Evolutionary conservation across 2,888 invertebrate species (phyloP), one percentile per base, ranked within the genome.

Genomic region (Drosophila putrida): DNA sequence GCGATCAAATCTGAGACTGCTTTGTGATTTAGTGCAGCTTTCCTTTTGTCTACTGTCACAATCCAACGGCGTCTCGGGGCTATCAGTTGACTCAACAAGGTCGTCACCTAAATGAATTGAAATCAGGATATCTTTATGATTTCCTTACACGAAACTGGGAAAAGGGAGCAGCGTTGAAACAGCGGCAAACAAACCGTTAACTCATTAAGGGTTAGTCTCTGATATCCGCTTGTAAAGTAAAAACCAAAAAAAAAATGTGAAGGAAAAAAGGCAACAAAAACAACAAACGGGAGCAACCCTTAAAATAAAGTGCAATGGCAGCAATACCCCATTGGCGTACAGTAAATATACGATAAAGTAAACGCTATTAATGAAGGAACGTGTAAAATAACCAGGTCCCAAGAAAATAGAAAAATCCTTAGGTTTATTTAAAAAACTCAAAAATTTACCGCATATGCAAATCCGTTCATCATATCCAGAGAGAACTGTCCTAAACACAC

Each of bases 51-150:
- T 54, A 33, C 25, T 47, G 60, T 53, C 54, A 74, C 41, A 66
- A 46, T 33, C 35, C 20, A 57, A 35, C 46, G 20, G 11, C 46
- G 20, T 47, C 61, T 71, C 46, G 58, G 50, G 61, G 73, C 72
- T 74, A 80, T 74, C 76, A 70, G 65, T 78, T 71, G 63, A 38
- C 60, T 55, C 61, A 80, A 82, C 88, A 85, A 88, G 88, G 88
- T 85, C 85, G 78, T 71, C 69, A 68, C 53, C 36, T 68, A 67
- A 74, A 81, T 75, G 76, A 87, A 77, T 82, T 77, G 70, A 82
- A 79, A 79, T 80, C 81, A 85, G 85, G 78, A 85, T 88, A 78
- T 83, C 73, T 88, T 72, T 73, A 81, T 81, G 70, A 73, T 80
- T 62, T 76, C 57, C 57, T 65, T 55, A 47, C 66, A 58, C 57